These are phyloP conservation scores for Osmerus eperlanus DNA, from an alignment of 2,113 vertebrate genomes.

Conservation along the genomic window DNA sequence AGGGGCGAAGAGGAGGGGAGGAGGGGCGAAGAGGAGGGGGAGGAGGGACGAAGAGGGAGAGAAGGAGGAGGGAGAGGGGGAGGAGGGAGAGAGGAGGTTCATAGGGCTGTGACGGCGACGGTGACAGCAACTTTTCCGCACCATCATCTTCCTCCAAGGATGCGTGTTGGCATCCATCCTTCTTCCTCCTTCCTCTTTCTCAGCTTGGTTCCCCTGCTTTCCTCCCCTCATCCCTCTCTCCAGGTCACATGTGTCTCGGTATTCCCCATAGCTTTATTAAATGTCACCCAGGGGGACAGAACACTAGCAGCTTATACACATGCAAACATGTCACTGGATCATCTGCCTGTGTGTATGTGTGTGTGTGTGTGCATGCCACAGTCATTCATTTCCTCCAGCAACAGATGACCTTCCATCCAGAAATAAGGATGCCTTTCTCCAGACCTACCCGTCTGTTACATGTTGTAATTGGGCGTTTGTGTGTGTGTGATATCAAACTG, in stretches of 20 bases:
- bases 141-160: too few relatives aligned
- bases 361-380: background rate
- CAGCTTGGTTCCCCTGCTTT: too few relatives aligned
- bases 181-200: too few relatives aligned
- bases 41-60: background rate
- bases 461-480: constrained; percentile 2
- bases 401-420: background rate
- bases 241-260: background rate
- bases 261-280: constrained; percentile 1
- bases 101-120: too few relatives aligned
- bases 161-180: too few relatives aligned
- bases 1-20: background rate
- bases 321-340: too few relatives aligned
- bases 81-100: too few relatives aligned
- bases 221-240: too few relatives aligned
- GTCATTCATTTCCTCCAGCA: background rate
- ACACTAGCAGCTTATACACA: too few relatives aligned
- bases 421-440: background rate
- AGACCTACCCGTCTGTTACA: constrained; percentile 8
- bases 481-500: constrained; percentile 3
- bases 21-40: background rate
- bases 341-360: background rate
- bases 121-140: too few relatives aligned
- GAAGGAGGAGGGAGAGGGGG: too few relatives aligned
- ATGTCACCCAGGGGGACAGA: background rate